Evolutionary conservation across 2,888 invertebrate species (phyloP), one percentile per base, ranked within the genome.

Genomic region (Agriotes lineatus): DNA sequence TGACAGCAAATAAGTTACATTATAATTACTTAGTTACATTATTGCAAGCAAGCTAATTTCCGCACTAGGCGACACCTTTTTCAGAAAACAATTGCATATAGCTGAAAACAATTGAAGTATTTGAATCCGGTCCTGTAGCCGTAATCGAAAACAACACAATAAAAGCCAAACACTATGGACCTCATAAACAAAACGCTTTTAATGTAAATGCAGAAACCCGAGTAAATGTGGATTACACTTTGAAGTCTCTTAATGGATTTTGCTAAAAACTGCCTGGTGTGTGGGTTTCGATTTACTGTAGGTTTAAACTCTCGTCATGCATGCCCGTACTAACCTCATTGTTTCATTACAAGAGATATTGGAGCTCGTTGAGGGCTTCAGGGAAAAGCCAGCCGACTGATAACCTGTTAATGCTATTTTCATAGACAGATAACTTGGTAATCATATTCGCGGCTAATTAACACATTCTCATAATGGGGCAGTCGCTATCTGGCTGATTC

Each of bases 181-280:
- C 10, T 52, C 30, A 52, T 33, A 52, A 33, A 52, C 52, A 52
- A 52, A 52, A 52, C 33, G 30, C 22, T n/a, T 18, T 33, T 52
- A 52, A 52, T 52, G 52, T 52, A 33, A 52, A 52, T 52, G 18
- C 33, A n/a, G 16, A 1, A 35, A 16, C 52, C 33, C n/a, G 33
- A 9, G 33, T 30, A 30, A 30, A 50, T 30, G 33, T 25, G 33
- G 14, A 14, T 25, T 52, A 12, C 33, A 33, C 52, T 52, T 52
- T 52, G 52, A 52, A 52, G 52, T 52, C 52, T 48, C 22, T 52
- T 48, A 52, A 52, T 52, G 52, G 52, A 52, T 52, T 52, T 52
- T 33, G 33, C 33, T 33, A 52, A 52, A 52, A 52, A 52, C 33
- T 50, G 33, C 33, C 52, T 19, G 25, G 12, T 1, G 18, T 25